Evolutionary conservation across 2,113 vertebrate species (phyloP).

Genomic region (Peromyscus californicus): DNA sequence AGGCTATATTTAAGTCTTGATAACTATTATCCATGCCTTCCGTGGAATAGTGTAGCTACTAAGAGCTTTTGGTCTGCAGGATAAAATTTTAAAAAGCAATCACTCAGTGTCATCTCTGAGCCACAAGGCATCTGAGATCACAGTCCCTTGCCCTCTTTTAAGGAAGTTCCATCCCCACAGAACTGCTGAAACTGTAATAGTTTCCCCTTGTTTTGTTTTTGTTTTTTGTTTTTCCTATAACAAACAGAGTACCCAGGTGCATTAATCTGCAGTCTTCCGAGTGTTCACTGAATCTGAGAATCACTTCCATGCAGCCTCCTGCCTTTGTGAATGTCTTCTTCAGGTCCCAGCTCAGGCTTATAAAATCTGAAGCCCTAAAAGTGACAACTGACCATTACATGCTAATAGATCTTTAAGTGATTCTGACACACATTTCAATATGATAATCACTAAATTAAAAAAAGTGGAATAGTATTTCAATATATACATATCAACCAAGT

Average conservation of each 20-base stretch:
- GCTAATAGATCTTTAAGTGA: background rate
- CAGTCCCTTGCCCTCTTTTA: background rate
- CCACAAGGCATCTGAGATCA: background rate
- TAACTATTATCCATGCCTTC: background rate
- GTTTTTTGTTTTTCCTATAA: background rate
- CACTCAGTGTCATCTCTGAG: background rate
- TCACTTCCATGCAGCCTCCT: background rate
- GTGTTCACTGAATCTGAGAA: no score
- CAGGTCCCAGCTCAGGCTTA: no score
- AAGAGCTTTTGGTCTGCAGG: background rate
- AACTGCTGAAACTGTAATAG: background rate
- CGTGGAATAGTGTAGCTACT: background rate
- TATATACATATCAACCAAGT: background rate
- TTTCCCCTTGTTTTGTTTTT: no score
- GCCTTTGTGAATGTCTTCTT: background rate
- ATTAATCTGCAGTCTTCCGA: background rate
- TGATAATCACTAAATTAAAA: background rate
- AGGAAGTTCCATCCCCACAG: background rate
- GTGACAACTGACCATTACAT: rapidly evolving
- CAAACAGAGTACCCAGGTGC: no score
- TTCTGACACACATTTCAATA: background rate
- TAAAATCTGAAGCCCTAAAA: background rate
- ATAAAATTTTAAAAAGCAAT: background rate
- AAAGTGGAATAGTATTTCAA: background rate
- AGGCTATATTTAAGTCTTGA: background rate